These are phyloP conservation scores for Felis chaus DNA, from an alignment of 2,113 vertebrate genomes.

Conservation along the genomic window DNA sequence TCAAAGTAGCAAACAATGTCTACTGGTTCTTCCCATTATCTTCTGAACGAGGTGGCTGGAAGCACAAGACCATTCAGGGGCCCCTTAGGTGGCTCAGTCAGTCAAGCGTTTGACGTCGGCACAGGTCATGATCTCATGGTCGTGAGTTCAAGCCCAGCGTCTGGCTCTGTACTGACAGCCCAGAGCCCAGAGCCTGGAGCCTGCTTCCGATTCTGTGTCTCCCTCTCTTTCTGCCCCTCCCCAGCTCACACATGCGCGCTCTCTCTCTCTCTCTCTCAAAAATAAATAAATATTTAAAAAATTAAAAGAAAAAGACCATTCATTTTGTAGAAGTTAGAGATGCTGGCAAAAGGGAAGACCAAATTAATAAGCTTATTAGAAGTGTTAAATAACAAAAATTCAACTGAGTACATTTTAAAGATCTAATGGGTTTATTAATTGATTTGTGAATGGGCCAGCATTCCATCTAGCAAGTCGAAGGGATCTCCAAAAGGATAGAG, in stretches of 20 bases:
- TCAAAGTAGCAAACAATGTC: not conserved
- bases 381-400: not conserved
- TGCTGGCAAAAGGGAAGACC: not conserved
- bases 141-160: no score
- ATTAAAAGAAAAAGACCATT: not conserved
- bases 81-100: no score
- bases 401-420: not conserved
- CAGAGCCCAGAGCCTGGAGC: no score
- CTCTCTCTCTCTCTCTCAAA: no score
- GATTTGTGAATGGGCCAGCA: not conserved
- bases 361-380: not conserved
- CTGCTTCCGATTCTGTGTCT: no score
- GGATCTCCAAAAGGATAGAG: not conserved
- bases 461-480: not conserved
- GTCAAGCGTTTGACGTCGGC: no score
- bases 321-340: not conserved
- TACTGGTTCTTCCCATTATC: not conserved
- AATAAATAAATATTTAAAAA: no score
- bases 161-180: no score
- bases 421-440: not conserved
- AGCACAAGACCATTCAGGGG: not conserved
- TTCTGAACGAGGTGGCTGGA: not conserved
- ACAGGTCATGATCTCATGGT: no score
- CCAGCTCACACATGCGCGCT: accelerated
- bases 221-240: no score